Conservation (phyloP, 2,888 invertebrate species). For the Andrena trimmerana region DNA sequence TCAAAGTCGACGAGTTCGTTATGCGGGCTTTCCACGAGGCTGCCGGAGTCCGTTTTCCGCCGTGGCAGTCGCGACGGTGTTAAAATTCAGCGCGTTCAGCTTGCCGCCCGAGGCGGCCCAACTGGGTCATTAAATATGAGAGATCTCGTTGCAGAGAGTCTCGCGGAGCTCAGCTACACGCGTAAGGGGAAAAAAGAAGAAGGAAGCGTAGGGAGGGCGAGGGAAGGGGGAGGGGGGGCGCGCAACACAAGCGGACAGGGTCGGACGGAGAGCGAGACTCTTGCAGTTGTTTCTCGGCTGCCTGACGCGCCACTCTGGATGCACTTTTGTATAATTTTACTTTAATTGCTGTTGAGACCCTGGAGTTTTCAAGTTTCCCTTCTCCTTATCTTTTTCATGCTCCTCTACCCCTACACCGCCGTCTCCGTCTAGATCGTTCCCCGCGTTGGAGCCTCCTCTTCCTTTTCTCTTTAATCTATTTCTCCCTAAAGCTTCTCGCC, state of each 20-base stretch:
- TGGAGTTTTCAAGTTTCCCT: slow-evolving; percentile 76
- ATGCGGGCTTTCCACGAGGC: slow-evolving; percentile 37
- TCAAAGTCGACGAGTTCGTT: slow-evolving; percentile 65
- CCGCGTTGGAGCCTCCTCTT: slow-evolving; percentile 17
- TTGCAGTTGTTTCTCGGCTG: slow-evolving; percentile 72
- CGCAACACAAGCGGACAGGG: slow-evolving; percentile 32
- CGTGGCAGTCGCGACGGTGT: slow-evolving; percentile 62
- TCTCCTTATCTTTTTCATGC: slow-evolving; percentile 59
- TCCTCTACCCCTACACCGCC: slow-evolving; percentile 1
- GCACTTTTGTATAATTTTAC: slow-evolving; percentile 81
- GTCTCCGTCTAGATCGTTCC: slow-evolving; percentile 11
- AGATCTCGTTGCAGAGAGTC: slow-evolving; percentile 75
- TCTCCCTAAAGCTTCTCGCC: slow-evolving; percentile 46
- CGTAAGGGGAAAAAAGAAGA: not conserved
- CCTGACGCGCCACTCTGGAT: slow-evolving; percentile 72
- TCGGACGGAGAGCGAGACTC: slow-evolving; percentile 46
- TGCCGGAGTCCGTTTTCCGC: slow-evolving; percentile 59
- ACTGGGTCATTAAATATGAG: slow-evolving; percentile 81
- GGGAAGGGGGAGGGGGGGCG: slow-evolving; percentile 28
- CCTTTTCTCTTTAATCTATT: slow-evolving; percentile 50
- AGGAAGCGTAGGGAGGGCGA: not conserved
- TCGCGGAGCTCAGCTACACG: slow-evolving; percentile 54
- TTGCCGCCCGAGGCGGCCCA: slow-evolving; percentile 75
- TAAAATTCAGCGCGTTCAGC: slow-evolving; percentile 79
- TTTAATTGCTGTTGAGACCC: slow-evolving; percentile 80